Evolutionary conservation across 1,140 invertebrate species (phyloP).

Genomic region (Homarus americanus): DNA sequence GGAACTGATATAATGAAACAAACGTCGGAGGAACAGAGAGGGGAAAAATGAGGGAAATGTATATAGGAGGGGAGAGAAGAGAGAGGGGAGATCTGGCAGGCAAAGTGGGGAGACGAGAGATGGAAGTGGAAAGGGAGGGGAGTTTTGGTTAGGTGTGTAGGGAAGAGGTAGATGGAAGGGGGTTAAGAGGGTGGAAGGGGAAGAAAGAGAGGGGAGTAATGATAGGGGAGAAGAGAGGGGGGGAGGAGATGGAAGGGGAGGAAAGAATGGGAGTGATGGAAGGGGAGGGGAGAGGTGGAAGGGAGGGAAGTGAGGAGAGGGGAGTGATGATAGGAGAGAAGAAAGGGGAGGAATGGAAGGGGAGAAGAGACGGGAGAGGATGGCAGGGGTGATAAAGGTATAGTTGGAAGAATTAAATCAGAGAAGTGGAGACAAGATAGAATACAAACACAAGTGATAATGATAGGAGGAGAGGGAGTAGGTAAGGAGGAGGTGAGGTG

Average conservation of each 20-base stretch:
- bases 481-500: no score
- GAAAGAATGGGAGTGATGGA: background rate
- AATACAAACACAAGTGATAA: no score
- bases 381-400: background rate
- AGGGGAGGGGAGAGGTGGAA: background rate
- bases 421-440: no score
- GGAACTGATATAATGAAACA: constrained; percentile 7
- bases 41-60: background rate
- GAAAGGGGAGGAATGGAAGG: background rate
- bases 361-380: background rate
- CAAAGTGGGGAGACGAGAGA: background rate
- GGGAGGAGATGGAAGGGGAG: background rate
- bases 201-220: background rate
- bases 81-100: background rate
- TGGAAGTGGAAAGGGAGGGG: background rate
- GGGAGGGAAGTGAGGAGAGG: background rate
- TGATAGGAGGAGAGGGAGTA: no score
- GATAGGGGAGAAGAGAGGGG: background rate
- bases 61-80: background rate
- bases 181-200: background rate
- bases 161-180: background rate
- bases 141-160: no score
- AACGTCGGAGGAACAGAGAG: background rate
- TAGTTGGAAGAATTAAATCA: background rate
- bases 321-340: constrained; percentile 3